phyloP scores from a whole-genome alignment of 2,888 invertebrate genomes.

The Eupelmus urozonus region DNA sequence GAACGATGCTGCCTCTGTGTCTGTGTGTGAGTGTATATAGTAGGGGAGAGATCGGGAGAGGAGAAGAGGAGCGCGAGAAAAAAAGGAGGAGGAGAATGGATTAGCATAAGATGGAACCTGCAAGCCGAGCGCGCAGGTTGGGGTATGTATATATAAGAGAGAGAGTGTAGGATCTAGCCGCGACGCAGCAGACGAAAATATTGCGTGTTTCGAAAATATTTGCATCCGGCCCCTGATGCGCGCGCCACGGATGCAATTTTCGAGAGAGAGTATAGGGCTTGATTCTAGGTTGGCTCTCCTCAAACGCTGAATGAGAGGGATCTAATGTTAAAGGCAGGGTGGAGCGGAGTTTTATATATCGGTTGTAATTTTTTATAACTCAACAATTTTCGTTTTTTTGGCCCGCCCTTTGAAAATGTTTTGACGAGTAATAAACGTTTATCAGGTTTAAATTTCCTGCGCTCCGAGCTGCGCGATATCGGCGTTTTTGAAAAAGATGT shows the following conservation, averaged over 20 bases:
- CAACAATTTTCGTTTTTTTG: no score
- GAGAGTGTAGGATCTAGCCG: conserved; percentile 37
- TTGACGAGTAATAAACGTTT: no score
- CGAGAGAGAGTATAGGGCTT: neutral
- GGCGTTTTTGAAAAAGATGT: no score
- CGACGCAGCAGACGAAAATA: conserved; percentile 52
- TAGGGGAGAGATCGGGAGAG: neutral
- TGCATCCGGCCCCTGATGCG: conserved; percentile 41
- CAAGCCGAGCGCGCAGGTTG: neutral
- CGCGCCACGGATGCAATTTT: conserved; percentile 36
- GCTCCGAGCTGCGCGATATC: no score
- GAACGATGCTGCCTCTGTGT: neutral
- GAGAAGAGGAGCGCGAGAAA: neutral
- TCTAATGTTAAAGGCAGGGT: no score
- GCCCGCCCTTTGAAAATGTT: no score
- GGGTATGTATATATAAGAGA: neutral
- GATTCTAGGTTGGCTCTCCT: conserved; percentile 50
- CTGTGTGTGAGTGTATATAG: no score
- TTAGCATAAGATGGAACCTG: conserved; percentile 58
- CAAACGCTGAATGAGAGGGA: neutral
- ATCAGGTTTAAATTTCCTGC: no score
- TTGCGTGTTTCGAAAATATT: conserved; percentile 57
- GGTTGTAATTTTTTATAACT: no score
- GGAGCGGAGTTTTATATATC: neutral
- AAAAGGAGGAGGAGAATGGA: conserved; percentile 23